Evolutionary conservation across 1,140 invertebrate species (phyloP), one percentile per base, ranked within the genome.

Genomic region (Lepidurus arcticus): DNA sequence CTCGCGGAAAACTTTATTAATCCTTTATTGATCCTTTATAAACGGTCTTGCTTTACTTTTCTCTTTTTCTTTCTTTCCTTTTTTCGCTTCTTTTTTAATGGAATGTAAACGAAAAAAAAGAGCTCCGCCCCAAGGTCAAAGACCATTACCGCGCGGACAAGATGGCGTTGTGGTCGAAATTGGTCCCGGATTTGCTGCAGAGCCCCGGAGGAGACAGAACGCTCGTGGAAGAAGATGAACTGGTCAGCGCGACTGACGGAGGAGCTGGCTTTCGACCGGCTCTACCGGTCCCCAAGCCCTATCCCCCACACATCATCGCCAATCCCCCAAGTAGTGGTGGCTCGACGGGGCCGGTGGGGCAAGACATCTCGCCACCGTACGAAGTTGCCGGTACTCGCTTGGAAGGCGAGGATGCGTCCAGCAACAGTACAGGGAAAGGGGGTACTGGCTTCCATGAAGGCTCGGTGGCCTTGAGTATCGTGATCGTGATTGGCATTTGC

Each of bases 401-500:
- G 7, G 75, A 47, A 10, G 16, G 75, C 75, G 21, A 76, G 11
- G 4, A 9, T 13, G 24, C 10, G 45, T 42, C 16, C n/a, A 76
- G 21, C 2, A 42, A 34, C 24, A 45, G 43, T 44, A 76, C 75
- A 1, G 75, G 24, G 7, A 53, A 34, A 13, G 42, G 42, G 5
- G 42, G 42, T 16, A 47, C 21, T 44, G 43, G 24, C 10, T 45
- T 76, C 65, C 78, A 76, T 13, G 84, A 80, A 79, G 85, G 80
- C 45, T 86, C 83, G 43, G 87, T 85, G 6, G 89, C 90, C 2
- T 85, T 93, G 73, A 90, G 89, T 76, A 86, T 95, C 73, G 88
- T 94, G 73, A 90, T 95, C 13, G 90, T 91, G 0, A 88, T 96
- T 34, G 92, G 91, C 21, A 87, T 93, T 47, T 85, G 92, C 34